Evolutionary conservation across 2,113 vertebrate genomes (phyloP).

Genomic region (Chitala chitala): DNA sequence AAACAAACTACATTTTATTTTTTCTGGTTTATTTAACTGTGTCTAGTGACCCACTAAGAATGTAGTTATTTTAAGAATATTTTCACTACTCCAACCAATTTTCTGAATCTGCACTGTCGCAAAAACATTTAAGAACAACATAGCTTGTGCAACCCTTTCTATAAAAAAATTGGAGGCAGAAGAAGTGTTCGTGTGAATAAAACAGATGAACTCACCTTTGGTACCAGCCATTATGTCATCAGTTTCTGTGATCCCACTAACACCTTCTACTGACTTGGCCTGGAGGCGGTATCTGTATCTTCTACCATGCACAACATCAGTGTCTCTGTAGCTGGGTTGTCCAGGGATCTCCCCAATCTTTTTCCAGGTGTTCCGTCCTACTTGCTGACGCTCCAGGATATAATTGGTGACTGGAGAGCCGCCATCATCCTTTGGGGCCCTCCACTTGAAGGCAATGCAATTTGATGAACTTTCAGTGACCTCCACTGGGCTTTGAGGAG

Average conservation of each 20-base stretch:
- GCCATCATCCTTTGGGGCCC: conserved; percentile 68
- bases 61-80: too few species aligned
- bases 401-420: conserved; percentile 69
- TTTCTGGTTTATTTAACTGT: too few species aligned
- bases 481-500: conserved; percentile 74
- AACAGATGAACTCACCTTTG: conserved; percentile 59
- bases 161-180: not conserved
- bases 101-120: too few species aligned
- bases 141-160: not conserved
- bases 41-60: too few species aligned
- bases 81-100: too few species aligned
- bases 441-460: conserved; percentile 69
- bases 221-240: conserved; percentile 67
- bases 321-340: conserved; percentile 61
- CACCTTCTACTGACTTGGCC: conserved; percentile 69
- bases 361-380: conserved; percentile 64
- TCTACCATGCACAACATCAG: conserved; percentile 62
- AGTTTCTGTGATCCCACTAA: conserved; percentile 66
- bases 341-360: conserved; percentile 63
- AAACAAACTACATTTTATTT: too few species aligned
- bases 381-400: conserved; percentile 65
- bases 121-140: too few species aligned
- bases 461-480: conserved; percentile 54
- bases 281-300: conserved; percentile 75
- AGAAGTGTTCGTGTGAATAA: not conserved